These are phyloP conservation scores for Staurois parvus DNA, from an alignment of 2,797 vertebrate genomes.

Conservation along the genomic window DNA sequence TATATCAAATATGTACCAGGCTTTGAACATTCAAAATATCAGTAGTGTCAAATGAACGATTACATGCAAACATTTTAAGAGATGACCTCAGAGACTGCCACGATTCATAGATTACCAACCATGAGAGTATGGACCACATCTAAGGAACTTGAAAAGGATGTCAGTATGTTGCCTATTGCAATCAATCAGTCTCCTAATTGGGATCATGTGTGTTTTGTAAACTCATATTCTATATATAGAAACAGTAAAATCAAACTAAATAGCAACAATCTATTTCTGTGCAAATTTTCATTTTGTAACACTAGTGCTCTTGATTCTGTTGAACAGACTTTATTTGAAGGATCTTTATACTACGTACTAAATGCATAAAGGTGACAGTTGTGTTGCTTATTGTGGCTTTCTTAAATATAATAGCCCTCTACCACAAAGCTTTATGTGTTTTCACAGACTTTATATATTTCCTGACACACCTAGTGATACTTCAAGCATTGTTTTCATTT, in stretches of 20 bases:
- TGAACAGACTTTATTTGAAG: neutral
- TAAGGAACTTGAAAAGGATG: neutral
- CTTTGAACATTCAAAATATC: neutral
- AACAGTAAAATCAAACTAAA: no score
- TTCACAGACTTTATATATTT: neutral
- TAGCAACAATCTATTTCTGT: no score
- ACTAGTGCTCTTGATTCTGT: neutral
- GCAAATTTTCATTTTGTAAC: neutral
- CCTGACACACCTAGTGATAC: neutral
- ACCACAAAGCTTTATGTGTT: neutral
- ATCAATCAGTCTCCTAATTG: no score
- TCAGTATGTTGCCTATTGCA: no score
- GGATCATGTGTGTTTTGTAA: neutral
- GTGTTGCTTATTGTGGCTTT: neutral
- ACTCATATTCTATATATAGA: neutral
- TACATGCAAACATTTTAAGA: neutral
- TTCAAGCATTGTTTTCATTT: slow-evolving; percentile 1
- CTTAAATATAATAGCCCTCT: neutral
- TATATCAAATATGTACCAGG: no score
- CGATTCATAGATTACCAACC: neutral
- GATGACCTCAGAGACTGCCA: no score
- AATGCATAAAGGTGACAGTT: neutral
- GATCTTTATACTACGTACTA: neutral
- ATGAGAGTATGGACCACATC: neutral
- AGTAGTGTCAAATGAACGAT: neutral